Percentiles rank a stretch among this genome's conserved stretches.
phyloP scores from a whole-genome alignment of 2,888 invertebrate species.

The Drosophila eohydei region DNA sequence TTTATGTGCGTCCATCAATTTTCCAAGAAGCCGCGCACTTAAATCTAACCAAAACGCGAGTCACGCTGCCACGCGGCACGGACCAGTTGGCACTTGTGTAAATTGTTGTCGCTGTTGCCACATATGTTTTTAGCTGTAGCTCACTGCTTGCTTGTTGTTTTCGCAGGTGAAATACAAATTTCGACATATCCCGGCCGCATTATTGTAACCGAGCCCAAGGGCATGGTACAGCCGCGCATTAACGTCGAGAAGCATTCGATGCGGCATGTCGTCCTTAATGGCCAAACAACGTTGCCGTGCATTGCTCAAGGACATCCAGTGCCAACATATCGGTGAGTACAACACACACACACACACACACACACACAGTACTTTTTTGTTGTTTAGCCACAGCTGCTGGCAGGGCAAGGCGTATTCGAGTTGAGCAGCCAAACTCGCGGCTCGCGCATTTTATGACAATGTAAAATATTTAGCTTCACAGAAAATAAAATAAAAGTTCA shows the following conservation, averaged over 20 bases:
- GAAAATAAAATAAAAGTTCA: constrained; percentile 20
- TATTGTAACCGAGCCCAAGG: constrained; percentile 90
- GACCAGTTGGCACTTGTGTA: constrained; percentile 32
- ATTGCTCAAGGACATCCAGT: constrained; percentile 93
- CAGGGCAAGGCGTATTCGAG: not conserved
- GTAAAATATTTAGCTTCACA: constrained; percentile 71
- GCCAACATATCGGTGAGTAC: constrained; percentile 89
- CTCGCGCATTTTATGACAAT: constrained; percentile 72
- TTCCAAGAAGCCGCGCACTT: constrained; percentile 29
- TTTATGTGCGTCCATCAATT: constrained; percentile 42
- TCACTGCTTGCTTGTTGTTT: not conserved
- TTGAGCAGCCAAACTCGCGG: constrained; percentile 27
- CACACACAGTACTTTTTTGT: not conserved
- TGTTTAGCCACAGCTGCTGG: constrained; percentile 11
- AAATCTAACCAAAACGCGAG: constrained; percentile 55
- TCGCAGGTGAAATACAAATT: constrained; percentile 87
- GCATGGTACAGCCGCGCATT: constrained; percentile 90
- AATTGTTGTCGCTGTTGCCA: constrained; percentile 24
- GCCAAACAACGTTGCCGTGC: constrained; percentile 91
- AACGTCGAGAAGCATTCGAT: constrained; percentile 90
- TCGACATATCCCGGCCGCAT: constrained; percentile 90
- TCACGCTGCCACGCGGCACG: constrained; percentile 11
- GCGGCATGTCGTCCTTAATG: constrained; percentile 89
- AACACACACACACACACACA: constrained; percentile 12
- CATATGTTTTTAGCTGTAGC: constrained; percentile 17